Percentiles rank a stretch among this genome's conserved stretches.
Evolutionary conservation across 2,888 invertebrate genomes (phyloP).

Genomic region (Calameuta idolon): DNA sequence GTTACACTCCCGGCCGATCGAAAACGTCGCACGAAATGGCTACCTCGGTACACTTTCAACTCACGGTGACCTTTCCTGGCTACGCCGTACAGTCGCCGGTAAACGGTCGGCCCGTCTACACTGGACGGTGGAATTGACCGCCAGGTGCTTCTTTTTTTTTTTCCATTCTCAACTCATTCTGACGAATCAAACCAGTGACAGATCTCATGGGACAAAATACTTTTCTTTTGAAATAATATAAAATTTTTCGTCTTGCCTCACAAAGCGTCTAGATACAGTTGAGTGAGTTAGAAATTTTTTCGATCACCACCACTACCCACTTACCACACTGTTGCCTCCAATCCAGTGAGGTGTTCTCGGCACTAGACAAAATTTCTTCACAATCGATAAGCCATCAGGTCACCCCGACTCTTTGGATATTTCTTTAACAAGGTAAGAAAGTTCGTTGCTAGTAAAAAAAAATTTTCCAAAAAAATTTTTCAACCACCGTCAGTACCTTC

Average conservation of each 20-base stretch:
- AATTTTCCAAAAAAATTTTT: not conserved
- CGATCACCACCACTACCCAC: not conserved
- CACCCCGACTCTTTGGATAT: not conserved
- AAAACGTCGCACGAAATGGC: conserved; percentile 25
- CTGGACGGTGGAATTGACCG: not conserved
- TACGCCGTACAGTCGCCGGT: conserved; percentile 12
- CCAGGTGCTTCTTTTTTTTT: not conserved
- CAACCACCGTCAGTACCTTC: not conserved
- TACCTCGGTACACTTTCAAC: conserved; percentile 32
- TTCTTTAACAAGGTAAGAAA: not conserved
- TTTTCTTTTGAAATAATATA: not conserved
- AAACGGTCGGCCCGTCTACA: conserved; percentile 8
- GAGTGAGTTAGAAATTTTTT: not conserved
- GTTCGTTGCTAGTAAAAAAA: not conserved
- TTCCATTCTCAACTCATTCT: not conserved
- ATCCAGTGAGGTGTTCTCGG: not conserved
- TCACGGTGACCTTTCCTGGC: conserved; percentile 37
- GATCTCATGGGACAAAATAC: not conserved
- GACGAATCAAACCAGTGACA: not conserved
- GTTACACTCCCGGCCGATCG: conserved; percentile 6
- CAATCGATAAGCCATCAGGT: not conserved
- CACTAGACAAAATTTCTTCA: not conserved
- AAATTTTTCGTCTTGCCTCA: not conserved
- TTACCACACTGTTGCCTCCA: not conserved
- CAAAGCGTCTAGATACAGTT: not conserved